Percentiles rank a stretch among this genome's conserved stretches.
phyloP scores from a whole-genome alignment of 2,888 invertebrate genomes.

The Drosophila rellima region DNA sequence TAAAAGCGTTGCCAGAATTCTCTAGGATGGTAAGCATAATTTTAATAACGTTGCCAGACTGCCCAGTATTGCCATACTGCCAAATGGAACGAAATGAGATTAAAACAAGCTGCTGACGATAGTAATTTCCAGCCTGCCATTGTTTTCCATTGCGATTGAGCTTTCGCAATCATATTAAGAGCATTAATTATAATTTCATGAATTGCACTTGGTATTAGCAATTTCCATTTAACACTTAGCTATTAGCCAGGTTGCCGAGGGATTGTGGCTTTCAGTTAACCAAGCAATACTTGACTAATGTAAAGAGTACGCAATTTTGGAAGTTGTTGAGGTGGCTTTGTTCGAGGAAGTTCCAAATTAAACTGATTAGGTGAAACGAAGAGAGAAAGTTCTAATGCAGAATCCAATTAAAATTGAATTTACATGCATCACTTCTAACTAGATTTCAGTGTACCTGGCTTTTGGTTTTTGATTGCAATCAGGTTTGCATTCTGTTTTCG shows the following conservation, averaged over 20 bases:
- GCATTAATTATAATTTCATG: constrained; percentile 19
- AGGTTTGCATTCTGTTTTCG: constrained; percentile 10
- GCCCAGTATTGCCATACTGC: too few species aligned
- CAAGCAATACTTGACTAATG: constrained; percentile 20
- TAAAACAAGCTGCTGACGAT: not conserved
- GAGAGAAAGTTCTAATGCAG: constrained; percentile 14
- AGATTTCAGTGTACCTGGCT: constrained; percentile 1
- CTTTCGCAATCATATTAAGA: constrained; percentile 2
- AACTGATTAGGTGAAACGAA: constrained; percentile 30
- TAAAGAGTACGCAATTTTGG: constrained; percentile 1
- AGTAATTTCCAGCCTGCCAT: not conserved
- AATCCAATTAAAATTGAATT: constrained; percentile 68
- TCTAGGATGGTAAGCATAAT: accelerated
- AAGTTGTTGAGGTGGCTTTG: constrained; percentile 3
- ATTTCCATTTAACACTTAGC: constrained; percentile 5
- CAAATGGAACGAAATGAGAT: not conserved
- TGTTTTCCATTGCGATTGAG: not conserved
- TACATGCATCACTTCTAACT: constrained; percentile 22
- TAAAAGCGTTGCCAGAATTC: not conserved
- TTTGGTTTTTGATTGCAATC: not conserved
- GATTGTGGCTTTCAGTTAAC: not conserved
- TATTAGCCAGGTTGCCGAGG: not conserved
- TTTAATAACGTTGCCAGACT: not conserved
- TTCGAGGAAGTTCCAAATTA: constrained; percentile 10
- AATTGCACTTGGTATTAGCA: constrained; percentile 4